Conservation (phyloP, 2,113 vertebrate genomes). For the Eira barbara region DNA sequence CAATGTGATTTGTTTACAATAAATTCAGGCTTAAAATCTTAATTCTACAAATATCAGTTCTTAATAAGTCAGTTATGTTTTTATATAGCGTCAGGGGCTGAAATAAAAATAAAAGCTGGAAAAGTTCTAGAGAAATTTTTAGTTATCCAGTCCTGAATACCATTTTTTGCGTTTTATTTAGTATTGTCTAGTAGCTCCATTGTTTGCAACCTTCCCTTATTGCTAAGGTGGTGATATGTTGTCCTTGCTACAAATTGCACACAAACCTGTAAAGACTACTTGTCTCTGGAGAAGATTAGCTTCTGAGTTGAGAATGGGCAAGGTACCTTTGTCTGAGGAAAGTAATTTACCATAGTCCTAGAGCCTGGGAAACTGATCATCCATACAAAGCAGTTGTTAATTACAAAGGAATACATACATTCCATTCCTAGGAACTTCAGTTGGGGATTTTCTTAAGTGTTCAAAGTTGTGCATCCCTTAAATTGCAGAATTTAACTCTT, state of each 20-base stretch:
- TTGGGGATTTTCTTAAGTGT: not conserved
- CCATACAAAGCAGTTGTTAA: not conserved
- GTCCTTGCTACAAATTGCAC: not conserved
- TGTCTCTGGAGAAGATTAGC: constrained; percentile 22
- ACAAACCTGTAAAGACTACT: not conserved
- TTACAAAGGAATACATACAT: constrained; percentile 8
- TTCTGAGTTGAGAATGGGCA: not conserved
- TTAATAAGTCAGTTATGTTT: constrained; percentile 57
- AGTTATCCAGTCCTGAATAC: not conserved
- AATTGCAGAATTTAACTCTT: not conserved
- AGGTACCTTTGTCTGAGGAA: not conserved
- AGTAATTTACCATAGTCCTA: not conserved
- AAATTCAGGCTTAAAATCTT: not conserved
- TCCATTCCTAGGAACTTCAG: constrained; percentile 12
- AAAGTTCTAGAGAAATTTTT: not conserved
- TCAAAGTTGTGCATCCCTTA: not conserved
- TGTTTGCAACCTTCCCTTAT: not conserved
- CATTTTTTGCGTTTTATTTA: not conserved
- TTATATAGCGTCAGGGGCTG: not conserved
- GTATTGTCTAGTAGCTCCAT: not conserved
- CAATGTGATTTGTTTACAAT: not conserved
- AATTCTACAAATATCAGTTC: not conserved
- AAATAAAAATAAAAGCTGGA: constrained; percentile 44
- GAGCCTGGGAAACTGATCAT: not conserved
- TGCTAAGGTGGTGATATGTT: not conserved